Evolutionary conservation across 2,797 vertebrate species (phyloP).

Genomic region (Hydrolagus colliei): DNA sequence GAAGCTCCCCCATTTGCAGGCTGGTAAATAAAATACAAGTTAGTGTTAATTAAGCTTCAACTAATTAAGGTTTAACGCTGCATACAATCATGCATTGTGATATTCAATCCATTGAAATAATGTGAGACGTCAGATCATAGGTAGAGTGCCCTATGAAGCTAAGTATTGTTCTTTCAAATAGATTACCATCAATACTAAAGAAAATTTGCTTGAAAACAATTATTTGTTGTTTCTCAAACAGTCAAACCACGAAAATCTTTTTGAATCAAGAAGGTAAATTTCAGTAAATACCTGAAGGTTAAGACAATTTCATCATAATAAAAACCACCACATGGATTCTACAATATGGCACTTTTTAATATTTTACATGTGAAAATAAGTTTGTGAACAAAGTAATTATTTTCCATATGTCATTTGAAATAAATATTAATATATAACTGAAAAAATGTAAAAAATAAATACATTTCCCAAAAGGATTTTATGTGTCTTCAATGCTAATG

Average conservation of each 20-base stretch:
- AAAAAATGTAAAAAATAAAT: slow-evolving; percentile 35
- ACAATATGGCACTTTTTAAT: slow-evolving; percentile 42
- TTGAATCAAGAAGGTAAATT: not conserved
- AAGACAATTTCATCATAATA: slow-evolving; percentile 11
- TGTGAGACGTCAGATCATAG: not conserved
- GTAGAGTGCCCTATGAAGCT: not conserved
- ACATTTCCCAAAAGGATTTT: slow-evolving; percentile 22
- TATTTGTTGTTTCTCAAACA: not conserved
- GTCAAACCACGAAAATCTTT: not conserved
- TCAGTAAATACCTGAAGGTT: not conserved
- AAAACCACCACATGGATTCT: slow-evolving; percentile 36
- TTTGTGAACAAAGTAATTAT: slow-evolving; percentile 27
- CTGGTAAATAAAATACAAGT: no score
- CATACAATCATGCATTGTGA: not conserved
- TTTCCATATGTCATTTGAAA: slow-evolving; percentile 25
- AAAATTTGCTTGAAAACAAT: not conserved
- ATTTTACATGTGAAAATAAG: slow-evolving; percentile 33
- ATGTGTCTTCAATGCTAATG: slow-evolving; percentile 20
- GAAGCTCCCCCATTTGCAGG: no score
- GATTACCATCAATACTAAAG: no score
- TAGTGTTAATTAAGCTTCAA: no score
- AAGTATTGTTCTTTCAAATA: not conserved
- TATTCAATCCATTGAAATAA: not conserved
- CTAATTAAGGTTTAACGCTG: not conserved
- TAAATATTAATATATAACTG: slow-evolving; percentile 31